Evolutionary conservation across 2,113 vertebrate genomes (phyloP).

Genomic region (Pseudolaguvia tuberculata): DNA sequence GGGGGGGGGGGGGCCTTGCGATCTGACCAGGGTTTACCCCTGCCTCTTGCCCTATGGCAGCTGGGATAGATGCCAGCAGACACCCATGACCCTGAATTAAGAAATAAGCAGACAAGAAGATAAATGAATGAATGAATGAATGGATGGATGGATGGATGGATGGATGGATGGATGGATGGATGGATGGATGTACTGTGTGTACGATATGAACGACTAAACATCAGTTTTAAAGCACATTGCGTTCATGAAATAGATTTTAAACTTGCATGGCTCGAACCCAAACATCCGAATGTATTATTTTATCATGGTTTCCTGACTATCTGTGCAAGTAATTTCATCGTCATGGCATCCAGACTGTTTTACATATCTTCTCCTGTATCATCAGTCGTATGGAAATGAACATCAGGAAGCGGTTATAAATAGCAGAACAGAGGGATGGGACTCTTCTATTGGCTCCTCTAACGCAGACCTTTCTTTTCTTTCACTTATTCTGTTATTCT

Average conservation of each 20-base stretch:
- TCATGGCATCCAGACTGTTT: constrained; percentile 1
- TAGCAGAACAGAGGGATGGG: neutral
- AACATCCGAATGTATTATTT: constrained; percentile 9
- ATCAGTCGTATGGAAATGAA: constrained; percentile 3
- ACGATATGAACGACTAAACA: constrained; percentile 1
- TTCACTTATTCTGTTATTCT: constrained; percentile 1
- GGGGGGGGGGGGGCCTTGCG: too few relatives aligned
- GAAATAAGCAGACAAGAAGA: too few relatives aligned
- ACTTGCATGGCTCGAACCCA: neutral
- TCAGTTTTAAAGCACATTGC: constrained; percentile 12
- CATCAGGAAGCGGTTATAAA: constrained; percentile 34
- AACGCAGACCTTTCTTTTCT: constrained; percentile 12
- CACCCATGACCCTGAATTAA: too few relatives aligned
- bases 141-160: too few relatives aligned
- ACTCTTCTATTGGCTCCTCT: constrained; percentile 1
- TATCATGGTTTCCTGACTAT: neutral
- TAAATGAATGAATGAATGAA: too few relatives aligned
- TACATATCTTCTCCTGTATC: constrained; percentile 27
- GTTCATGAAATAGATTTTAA: constrained; percentile 7
- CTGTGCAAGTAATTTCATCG: constrained; percentile 18
- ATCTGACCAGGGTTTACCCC: too few relatives aligned
- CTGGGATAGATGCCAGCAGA: too few relatives aligned
- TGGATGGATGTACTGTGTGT: neutral
- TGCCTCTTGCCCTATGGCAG: too few relatives aligned
- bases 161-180: too few relatives aligned